A percentile compares a stretch with the other conserved stretches of the same genome.
These are phyloP conservation scores for Penaeus japonicus DNA, from an alignment of 1,140 invertebrate genomes.

Conservation along the genomic window DNA sequence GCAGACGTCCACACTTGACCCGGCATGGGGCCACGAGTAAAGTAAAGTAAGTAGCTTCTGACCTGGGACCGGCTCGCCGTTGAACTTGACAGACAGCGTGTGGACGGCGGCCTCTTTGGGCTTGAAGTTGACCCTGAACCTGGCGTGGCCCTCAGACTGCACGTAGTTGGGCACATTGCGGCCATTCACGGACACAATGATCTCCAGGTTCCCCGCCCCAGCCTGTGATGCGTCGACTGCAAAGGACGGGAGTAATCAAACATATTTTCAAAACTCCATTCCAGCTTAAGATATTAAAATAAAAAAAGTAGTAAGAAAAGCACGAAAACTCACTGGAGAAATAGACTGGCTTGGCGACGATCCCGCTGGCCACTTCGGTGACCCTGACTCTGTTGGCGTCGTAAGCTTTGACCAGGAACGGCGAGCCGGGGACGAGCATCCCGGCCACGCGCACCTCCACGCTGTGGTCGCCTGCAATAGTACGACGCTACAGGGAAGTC, in stretches of 20 bases:
- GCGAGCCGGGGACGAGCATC: constrained; percentile 89
- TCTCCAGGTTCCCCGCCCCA: constrained; percentile 95
- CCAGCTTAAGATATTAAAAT: neutral
- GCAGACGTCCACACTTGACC: neutral
- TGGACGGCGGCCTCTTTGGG: constrained; percentile 90
- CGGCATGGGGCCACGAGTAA: neutral
- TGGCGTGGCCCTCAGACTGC: constrained; percentile 95
- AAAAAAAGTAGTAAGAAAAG: neutral
- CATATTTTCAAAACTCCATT: neutral
- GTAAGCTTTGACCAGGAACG: constrained; percentile 94
- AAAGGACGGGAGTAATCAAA: constrained; percentile 56
- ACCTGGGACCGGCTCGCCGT: constrained; percentile 92
- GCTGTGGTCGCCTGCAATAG: constrained; percentile 79
- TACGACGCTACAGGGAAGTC: neutral
- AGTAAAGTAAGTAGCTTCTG: constrained; percentile 35
- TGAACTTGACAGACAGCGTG: constrained; percentile 91
- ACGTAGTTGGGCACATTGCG: constrained; percentile 99
- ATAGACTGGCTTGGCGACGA: constrained; percentile 89
- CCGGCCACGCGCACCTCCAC: constrained; percentile 86
- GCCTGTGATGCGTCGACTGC: constrained; percentile 80
- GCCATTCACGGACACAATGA: constrained; percentile 96
- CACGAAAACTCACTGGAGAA: constrained; percentile 82
- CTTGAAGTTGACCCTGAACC: constrained; percentile 95
- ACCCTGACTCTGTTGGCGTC: constrained; percentile 90
- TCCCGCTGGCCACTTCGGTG: constrained; percentile 86